Base-by-base conservation (phyloP, 2,888 invertebrate species). In the Polyommatus icarus region DNA sequence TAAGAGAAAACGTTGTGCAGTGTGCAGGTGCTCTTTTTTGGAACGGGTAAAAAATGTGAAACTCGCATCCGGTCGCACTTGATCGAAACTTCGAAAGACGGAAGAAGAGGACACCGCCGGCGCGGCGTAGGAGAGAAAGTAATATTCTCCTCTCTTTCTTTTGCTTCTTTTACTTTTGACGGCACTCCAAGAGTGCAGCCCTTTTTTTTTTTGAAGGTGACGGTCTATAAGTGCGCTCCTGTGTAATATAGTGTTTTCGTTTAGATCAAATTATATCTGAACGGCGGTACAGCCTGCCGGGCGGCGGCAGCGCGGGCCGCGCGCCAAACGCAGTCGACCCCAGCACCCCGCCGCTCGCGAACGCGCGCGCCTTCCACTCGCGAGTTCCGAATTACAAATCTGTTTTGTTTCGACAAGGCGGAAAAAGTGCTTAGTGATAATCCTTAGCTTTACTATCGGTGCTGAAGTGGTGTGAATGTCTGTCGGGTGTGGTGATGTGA, bases 221-320 rank as follows among this genome's bases (percentile, higher is more conserved):
- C 46, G 46, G 46, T 46, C 3, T 46, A 46, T 46, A 46, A 67
- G 29, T 29, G 1, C 29, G 67, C 24, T 0, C 32, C 10, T 0
- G 12, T 20, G 59, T 59, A 24, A 18, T 15, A 15, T 59, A 59
- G n/a, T 24, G 67, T 29, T 67, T 12, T 5, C 15, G 15, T 67
- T 32, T 12, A 18, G 15, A 67, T 67, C 12, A 18, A 67, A 7
- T 67, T 0, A 24, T 29, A 67, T 32, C 29, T 67, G 29, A 29
- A 29, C 18, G 67, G 0, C 29, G 10, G 8, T 24, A 20, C 24
- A 61, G 67, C 67, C 67, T 67, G 67, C 67, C 29, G 67, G 24
- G 3, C 29, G 78, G 80, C 76, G 81, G 61, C 57, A 80, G 78
- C 80, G 78, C 78, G 77, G 77, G 78, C 80, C 77, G 77, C 36